Conservation (phyloP, 2,113 vertebrate species). For the Eubucco bourcierii region DNA sequence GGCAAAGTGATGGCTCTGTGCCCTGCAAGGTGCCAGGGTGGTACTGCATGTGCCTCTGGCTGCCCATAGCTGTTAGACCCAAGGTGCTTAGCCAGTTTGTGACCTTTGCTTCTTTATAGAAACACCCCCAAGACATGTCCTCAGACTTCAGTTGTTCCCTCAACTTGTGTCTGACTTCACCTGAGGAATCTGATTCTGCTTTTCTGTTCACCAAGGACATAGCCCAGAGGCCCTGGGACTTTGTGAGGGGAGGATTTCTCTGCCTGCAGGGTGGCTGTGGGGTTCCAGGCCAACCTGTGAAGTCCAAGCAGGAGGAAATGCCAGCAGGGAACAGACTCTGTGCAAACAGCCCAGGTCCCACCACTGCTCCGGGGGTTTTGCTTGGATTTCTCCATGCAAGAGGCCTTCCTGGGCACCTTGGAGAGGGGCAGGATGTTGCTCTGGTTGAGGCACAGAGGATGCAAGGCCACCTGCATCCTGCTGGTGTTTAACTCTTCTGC, state of each 20-base stretch:
- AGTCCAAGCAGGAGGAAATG: background rate
- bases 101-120: conserved; percentile 2
- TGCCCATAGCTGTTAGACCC: background rate
- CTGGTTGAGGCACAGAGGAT: background rate
- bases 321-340: background rate
- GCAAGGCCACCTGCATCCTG: background rate
- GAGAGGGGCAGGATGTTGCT: background rate
- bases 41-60: background rate
- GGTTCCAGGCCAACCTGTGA: background rate
- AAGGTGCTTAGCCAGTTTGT: background rate
- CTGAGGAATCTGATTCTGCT: background rate
- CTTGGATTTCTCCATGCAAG: background rate
- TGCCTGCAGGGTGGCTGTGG: background rate
- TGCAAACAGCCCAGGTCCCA: background rate
- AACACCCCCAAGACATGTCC: background rate
- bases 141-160: background rate
- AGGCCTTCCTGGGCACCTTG: background rate
- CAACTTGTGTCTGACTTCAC: background rate
- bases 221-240: background rate
- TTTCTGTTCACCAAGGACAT: background rate
- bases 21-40: background rate
- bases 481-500: background rate
- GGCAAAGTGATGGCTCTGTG: background rate
- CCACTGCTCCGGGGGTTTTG: background rate
- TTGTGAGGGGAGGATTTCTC: background rate